These are phyloP conservation scores for Eublepharis macularius DNA, from an alignment of 2,113 vertebrate genomes.

Conservation along the genomic window DNA sequence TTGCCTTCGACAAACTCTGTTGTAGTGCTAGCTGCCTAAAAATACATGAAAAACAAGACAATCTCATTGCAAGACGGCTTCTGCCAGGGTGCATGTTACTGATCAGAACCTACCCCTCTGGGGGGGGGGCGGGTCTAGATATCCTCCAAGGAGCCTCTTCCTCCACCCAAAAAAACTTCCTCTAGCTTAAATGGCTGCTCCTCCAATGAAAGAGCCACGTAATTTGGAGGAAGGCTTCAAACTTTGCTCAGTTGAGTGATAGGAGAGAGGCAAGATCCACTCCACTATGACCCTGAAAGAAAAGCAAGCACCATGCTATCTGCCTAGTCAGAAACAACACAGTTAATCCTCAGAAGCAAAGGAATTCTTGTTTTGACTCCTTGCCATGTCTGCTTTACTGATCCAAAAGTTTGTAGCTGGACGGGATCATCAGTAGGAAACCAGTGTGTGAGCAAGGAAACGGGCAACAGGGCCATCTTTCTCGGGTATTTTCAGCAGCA, in stretches of 20 bases:
- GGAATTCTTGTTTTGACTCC: background rate
- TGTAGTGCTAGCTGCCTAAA: background rate
- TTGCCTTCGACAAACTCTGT: rapidly evolving
- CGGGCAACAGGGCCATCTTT: background rate
- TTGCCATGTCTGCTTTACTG: background rate
- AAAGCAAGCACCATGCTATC: background rate
- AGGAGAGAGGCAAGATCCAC: no score
- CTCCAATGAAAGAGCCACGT: no score
- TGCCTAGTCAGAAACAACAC: rapidly evolving
- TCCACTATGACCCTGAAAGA: background rate
- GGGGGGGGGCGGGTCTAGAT: no score
- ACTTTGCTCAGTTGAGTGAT: no score
- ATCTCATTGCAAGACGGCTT: background rate
- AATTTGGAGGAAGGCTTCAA: no score
- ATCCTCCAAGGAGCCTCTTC: no score
- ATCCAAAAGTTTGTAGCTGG: background rate
- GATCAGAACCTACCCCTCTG: background rate
- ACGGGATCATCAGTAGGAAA: background rate
- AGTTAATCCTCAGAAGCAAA: background rate
- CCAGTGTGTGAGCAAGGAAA: background rate
- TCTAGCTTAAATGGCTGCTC: no score
- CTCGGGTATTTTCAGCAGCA: background rate
- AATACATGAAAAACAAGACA: background rate
- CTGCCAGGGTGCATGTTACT: background rate
- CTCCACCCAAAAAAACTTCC: no score